Conservation (phyloP, 2,888 invertebrate species). For the Anticlea derivata region DNA sequence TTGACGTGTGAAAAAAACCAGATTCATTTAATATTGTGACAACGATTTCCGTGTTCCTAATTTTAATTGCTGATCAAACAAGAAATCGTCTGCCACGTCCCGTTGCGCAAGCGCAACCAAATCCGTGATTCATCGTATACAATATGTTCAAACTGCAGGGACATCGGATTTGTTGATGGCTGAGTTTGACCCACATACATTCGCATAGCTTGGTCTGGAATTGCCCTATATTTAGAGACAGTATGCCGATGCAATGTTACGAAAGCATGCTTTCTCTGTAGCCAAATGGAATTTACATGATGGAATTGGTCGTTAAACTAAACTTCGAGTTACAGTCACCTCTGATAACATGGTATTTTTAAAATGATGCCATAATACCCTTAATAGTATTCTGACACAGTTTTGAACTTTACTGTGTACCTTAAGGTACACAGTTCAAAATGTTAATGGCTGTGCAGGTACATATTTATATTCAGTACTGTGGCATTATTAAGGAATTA, state of each 20-base stretch:
- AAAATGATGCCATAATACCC: too few species aligned
- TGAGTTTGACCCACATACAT: slow-evolving; percentile 68
- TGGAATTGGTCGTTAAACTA: slow-evolving; percentile 1
- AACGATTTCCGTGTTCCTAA: slow-evolving; percentile 14
- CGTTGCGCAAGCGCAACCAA: slow-evolving; percentile 17
- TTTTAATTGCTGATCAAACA: slow-evolving; percentile 11
- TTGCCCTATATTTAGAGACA: slow-evolving; percentile 73
- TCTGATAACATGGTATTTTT: too few species aligned
- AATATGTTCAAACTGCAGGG: slow-evolving; percentile 57
- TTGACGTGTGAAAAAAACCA: too few species aligned
- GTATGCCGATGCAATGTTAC: slow-evolving; percentile 59
- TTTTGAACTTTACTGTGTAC: too few species aligned
- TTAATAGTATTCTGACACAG: too few species aligned
- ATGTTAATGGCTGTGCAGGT: too few species aligned
- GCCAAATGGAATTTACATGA: slow-evolving; percentile 24
- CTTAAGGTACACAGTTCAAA: too few species aligned
- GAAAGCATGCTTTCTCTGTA: slow-evolving; percentile 48
- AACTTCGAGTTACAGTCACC: too few species aligned
- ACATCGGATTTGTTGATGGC: slow-evolving; percentile 61
- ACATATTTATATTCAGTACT: too few species aligned
- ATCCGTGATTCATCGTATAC: slow-evolving; percentile 18
- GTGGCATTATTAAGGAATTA: too few species aligned
- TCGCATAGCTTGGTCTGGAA: slow-evolving; percentile 65
- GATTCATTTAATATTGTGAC: not conserved
- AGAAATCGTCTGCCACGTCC: slow-evolving; percentile 6